These are phyloP conservation scores for Alloplasta piceator DNA, from an alignment of 2,888 invertebrate species.

Conservation along the genomic window DNA sequence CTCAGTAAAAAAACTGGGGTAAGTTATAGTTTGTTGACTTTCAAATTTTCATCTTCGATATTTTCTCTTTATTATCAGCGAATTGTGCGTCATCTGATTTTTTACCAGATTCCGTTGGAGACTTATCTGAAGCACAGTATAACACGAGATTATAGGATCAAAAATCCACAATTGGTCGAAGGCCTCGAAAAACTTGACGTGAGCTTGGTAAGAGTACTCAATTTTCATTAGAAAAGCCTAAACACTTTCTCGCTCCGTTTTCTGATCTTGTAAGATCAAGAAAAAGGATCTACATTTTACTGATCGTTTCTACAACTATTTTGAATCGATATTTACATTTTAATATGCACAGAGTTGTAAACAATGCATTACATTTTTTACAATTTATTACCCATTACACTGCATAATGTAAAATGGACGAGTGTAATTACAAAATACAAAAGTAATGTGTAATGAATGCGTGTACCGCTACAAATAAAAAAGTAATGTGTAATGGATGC, in stretches of 20 bases:
- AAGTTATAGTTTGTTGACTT: slow-evolving; percentile 61
- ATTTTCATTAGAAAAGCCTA: background rate
- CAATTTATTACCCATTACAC: too few species aligned
- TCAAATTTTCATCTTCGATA: background rate
- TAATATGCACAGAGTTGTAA: too few species aligned
- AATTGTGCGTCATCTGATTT: background rate
- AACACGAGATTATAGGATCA: slow-evolving; percentile 87
- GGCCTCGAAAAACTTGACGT: slow-evolving; percentile 83
- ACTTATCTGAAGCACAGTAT: slow-evolving; percentile 87
- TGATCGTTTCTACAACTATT: slow-evolving; percentile 4
- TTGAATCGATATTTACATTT: background rate
- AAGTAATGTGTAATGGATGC: too few species aligned
- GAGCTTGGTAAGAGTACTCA: slow-evolving; percentile 75
- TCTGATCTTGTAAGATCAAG: background rate
- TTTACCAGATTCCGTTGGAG: slow-evolving; percentile 75
- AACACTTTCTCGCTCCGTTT: too few species aligned
- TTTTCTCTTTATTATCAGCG: background rate
- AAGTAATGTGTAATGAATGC: too few species aligned
- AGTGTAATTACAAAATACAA: too few species aligned
- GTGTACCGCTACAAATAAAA: too few species aligned
- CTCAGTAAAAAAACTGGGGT: slow-evolving; percentile 87
- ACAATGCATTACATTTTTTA: too few species aligned
- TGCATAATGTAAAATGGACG: too few species aligned
- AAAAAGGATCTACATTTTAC: too few species aligned
- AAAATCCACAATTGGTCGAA: slow-evolving; percentile 84